Evolutionary conservation across 2,888 invertebrate species (phyloP), one percentile per base, ranked within the genome.

Genomic region (Lampropteryx suffumata): DNA sequence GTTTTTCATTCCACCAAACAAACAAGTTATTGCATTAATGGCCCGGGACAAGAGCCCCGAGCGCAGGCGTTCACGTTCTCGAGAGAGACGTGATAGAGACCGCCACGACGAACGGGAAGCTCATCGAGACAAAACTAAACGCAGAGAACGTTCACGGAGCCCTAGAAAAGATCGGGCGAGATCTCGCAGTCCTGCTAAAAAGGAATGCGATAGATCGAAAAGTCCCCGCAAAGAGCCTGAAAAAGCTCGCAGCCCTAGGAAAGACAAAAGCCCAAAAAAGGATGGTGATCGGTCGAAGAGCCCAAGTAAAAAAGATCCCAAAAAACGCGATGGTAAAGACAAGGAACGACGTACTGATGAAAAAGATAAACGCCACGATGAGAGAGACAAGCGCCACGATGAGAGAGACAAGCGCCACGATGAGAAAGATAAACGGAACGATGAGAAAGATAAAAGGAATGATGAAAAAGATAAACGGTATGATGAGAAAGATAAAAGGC

Each of bases 391-490:
- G n/a, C 47, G 47, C 3, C 29, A 72, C 13, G 91, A 50, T 7
- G 50, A 50, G 0, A 50, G 46, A 29, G 71, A 81, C 7, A 53
- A 37, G 75, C 79, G 87, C 46, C 74, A 89, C 48, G 73, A 51
- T 12, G 50, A 51, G 9, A 51, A 51, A 35, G 50, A 50, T 17
- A 50, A 14, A 9, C 49, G 50, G 2, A 10, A 72, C 47, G 73
- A 91, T 34, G 91, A 91, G 6, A 87, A 83, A 55, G 88, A 89
- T 0, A 85, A 76, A 59, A 84, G 87, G 45, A 74, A 89, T 47
- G 73, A 51, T 12, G 50, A 51, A 7, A 51, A 51, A 35, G 50
- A 50, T 17, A 50, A 14, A 9, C 49, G 50, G 2, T 10, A 72
- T 46, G 73, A 91, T 34, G 91, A 91, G 6, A 87, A 83, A 55